Evolutionary conservation across 1,140 invertebrate species (phyloP).

Genomic region (Calliopsis andreniformis): DNA sequence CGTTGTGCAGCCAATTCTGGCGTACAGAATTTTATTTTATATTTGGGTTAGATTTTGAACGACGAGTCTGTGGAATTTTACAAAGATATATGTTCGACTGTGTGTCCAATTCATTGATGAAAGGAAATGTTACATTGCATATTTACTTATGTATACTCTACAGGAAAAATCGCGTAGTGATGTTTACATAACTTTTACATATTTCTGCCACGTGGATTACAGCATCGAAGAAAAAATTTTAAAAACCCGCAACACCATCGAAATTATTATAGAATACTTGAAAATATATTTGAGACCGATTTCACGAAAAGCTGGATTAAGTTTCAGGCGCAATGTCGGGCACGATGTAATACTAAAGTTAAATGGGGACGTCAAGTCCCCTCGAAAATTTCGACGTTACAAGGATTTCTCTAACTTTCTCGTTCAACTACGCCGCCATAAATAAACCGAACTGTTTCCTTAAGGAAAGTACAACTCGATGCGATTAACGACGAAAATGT

Average conservation of each 20-base stretch:
- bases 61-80: too few species aligned
- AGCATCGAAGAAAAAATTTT: neutral
- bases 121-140: too few species aligned
- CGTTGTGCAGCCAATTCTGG: too few species aligned
- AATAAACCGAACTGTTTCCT: slow-evolving; percentile 2
- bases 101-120: too few species aligned
- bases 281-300: neutral
- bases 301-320: neutral
- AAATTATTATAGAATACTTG: neutral
- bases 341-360: slow-evolving; percentile 21
- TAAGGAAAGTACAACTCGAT: neutral
- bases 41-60: too few species aligned
- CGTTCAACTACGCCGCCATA: neutral
- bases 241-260: neutral
- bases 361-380: slow-evolving; percentile 21
- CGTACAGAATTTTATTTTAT: too few species aligned
- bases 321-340: neutral
- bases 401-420: neutral
- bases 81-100: too few species aligned
- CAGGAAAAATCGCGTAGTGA: too few species aligned
- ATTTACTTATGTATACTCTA: too few species aligned
- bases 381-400: slow-evolving; percentile 15
- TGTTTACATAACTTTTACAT: too few species aligned
- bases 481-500: neutral
- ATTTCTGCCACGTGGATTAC: neutral